phyloP scores from a whole-genome alignment of 2,888 invertebrate species.

The Oegoconia quadripuncta region DNA sequence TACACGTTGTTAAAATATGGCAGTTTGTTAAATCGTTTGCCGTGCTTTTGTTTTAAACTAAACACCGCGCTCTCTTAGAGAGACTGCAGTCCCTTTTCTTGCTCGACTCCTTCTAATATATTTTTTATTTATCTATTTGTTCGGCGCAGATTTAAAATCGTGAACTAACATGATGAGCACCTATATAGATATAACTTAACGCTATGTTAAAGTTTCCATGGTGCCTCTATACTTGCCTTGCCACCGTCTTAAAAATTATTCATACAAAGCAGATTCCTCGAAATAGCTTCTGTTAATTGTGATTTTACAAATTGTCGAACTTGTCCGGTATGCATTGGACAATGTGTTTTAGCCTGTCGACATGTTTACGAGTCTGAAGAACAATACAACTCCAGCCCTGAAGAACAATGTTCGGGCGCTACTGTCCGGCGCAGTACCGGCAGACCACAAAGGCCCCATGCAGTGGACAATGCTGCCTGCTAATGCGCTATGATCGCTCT shows the following conservation, averaged over 20 bases:
- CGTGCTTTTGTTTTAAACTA: constrained; percentile 70
- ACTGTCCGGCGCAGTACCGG: constrained; percentile 42
- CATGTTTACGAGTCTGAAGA: constrained; percentile 66
- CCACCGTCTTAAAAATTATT: background rate
- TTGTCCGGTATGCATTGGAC: constrained; percentile 2
- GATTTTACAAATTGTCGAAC: constrained; percentile 10
- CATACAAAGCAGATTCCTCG: constrained; percentile 23
- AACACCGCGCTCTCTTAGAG: constrained; percentile 61
- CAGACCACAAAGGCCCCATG: constrained; percentile 55
- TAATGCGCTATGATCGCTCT: constrained; percentile 74
- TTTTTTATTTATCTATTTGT: constrained; percentile 38
- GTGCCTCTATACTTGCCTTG: too few relatives aligned
- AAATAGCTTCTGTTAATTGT: constrained; percentile 35
- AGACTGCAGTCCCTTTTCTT: constrained; percentile 51
- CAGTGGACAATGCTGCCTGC: constrained; percentile 63
- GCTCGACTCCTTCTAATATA: constrained; percentile 36
- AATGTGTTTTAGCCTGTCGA: constrained; percentile 56
- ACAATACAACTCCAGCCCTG: constrained; percentile 40
- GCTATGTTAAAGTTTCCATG: too few relatives aligned
- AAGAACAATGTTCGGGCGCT: constrained; percentile 28
- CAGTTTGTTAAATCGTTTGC: constrained; percentile 77
- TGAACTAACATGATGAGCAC: background rate
- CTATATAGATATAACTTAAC: background rate
- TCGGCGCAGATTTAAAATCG: background rate
- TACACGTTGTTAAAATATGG: constrained; percentile 80